Percentiles rank a stretch among this genome's conserved stretches.
phyloP scores from a whole-genome alignment of 2,113 vertebrate species.

The Mirounga angustirostris region DNA sequence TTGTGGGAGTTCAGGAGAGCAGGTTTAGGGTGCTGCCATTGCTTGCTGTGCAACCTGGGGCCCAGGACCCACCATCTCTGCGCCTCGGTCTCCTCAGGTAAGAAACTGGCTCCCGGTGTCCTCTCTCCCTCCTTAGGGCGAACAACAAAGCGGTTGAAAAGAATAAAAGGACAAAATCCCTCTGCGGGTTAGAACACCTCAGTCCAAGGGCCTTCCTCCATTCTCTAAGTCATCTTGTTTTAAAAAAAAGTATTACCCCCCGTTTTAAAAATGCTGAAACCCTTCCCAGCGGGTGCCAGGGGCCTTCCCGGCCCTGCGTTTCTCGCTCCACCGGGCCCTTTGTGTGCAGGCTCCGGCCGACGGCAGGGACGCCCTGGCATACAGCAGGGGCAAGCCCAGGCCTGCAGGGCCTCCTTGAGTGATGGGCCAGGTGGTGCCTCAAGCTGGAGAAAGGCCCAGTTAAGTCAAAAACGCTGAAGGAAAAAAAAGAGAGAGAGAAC shows the following conservation, averaged over 20 bases:
- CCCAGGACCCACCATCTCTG: background rate
- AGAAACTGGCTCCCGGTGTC: background rate
- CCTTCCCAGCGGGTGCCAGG: background rate
- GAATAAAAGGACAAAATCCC: background rate
- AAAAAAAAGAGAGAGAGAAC: background rate
- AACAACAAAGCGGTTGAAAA: background rate
- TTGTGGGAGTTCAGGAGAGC: background rate
- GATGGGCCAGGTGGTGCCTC: slow-evolving; percentile 63
- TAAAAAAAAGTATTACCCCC: background rate
- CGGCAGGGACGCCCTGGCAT: slow-evolving; percentile 43
- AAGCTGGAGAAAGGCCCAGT: slow-evolving; percentile 57
- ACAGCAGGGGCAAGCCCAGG: slow-evolving; percentile 53
- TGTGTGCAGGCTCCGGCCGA: background rate
- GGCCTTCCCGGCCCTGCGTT: background rate
- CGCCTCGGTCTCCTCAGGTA: background rate
- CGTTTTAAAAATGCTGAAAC: background rate
- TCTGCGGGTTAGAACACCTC: background rate
- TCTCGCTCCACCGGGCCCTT: background rate
- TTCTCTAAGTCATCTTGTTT: background rate
- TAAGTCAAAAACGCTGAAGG: background rate
- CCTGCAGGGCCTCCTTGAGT: slow-evolving; percentile 61
- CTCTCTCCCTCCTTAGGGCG: background rate
- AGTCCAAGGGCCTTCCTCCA: background rate
- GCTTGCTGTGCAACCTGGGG: background rate
- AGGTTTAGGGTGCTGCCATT: background rate